Base-by-base conservation (phyloP, 2,888 invertebrate species). In the Drosophila putrida region DNA sequence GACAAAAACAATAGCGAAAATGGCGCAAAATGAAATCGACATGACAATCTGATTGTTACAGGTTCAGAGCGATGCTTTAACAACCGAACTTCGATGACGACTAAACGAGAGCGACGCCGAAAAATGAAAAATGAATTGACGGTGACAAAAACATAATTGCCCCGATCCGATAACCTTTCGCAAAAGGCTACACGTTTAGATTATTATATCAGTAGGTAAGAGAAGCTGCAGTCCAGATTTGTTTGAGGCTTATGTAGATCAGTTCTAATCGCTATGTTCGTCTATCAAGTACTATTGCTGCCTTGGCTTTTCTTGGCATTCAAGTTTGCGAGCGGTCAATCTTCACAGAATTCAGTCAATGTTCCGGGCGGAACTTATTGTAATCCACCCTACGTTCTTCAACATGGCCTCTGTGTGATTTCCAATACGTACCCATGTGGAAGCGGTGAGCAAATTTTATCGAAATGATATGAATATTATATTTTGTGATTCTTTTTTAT, bases 181-280 rank as follows among this genome's bases (percentile, higher is more conserved):
- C n/a, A 3, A n/a, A 46, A 43, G 36, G 31, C 8, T 41, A 38
- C 49, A 36, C 43, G 27, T 11, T 33, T 46, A 41, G 47, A 58
- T 69, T 39, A 49, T 41, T 10, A 25, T 41, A 10, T 10, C 41
- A 35, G 27, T 31, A 28, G 47, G 33, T 4, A 31, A 13, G 11
- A 15, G 28, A 28, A 9, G 10, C 13, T 9, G 38, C 9, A 49
- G 20, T 38, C 35, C 4, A n/a, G 20, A 27, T 27, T 47, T 31
- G 44, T 11, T 15, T 20, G 15, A 27, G 6, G 10, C 4, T 15
- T 15, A 20, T 20, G 1, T 6, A 11, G 4, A 20, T 82, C 50
- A 83, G 80, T 80, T 74, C 39, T 58, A 70, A 68, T 82, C 87
- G 69, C 31, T 8, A 84, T 84, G 83, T 62, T 55, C 64, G 60